Percentiles rank a stretch among this genome's conserved stretches.
Evolutionary conservation across 2,888 invertebrate species (phyloP).

Genomic region (Philaethria dido): DNA sequence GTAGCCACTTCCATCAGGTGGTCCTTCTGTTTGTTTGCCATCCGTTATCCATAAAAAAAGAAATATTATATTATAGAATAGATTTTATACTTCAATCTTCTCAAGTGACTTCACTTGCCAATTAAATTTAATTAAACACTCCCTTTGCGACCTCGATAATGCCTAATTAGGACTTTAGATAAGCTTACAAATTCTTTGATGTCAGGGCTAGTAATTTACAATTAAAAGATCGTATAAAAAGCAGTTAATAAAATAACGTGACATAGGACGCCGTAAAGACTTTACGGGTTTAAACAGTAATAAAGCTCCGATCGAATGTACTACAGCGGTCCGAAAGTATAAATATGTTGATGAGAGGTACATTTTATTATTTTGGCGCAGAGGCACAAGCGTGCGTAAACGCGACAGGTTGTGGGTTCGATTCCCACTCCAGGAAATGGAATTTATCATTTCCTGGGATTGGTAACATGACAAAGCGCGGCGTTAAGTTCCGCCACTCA

Average conservation of each 20-base stretch:
- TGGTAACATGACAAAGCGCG: too few relatives aligned
- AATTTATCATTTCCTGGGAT: too few relatives aligned
- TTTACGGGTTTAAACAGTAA: background rate
- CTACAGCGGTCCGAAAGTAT: background rate
- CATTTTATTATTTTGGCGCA: background rate
- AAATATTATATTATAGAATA: too few relatives aligned
- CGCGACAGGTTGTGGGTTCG: too few relatives aligned
- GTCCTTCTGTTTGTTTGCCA: too few relatives aligned
- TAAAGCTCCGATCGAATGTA: background rate
- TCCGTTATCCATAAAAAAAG: too few relatives aligned
- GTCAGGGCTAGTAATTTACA: background rate
- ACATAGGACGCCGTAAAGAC: background rate
- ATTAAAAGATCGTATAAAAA: background rate
- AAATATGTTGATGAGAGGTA: background rate
- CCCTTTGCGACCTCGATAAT: background rate
- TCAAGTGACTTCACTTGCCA: background rate
- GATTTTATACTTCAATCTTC: background rate
- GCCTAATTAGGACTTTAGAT: constrained; percentile 3
- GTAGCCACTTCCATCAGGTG: too few relatives aligned
- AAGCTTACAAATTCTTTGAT: constrained; percentile 3
- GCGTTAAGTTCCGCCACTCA: too few relatives aligned
- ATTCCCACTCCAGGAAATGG: too few relatives aligned
- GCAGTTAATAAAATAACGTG: background rate
- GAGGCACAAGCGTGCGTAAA: too few relatives aligned
- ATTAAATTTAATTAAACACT: constrained; percentile 18